Evolutionary conservation across 2,113 vertebrate species (phyloP).

Genomic region (Seriola quinqueradiata): DNA sequence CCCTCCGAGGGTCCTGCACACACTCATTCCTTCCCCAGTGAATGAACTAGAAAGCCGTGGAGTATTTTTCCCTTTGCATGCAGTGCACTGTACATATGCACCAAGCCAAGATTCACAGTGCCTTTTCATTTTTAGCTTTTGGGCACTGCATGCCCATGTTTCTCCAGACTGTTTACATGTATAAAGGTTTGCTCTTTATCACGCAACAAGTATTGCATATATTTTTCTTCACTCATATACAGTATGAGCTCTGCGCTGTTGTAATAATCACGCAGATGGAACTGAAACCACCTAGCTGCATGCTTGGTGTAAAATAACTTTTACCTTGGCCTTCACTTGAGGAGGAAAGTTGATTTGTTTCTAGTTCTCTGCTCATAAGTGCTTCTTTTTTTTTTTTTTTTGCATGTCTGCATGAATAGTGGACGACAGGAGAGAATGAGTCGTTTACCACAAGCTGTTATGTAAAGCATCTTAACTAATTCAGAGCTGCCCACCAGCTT

Average conservation of each 20-base stretch:
- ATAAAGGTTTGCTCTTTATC: slow-evolving; percentile 13
- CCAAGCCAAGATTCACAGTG: slow-evolving; percentile 66
- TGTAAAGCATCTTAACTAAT: slow-evolving; percentile 31
- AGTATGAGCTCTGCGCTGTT: slow-evolving; percentile 3
- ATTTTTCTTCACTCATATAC: background rate
- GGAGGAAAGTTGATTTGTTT: slow-evolving; percentile 23
- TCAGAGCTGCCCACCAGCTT: slow-evolving; percentile 50
- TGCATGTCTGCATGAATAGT: slow-evolving; percentile 75
- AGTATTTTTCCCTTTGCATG: slow-evolving; percentile 60
- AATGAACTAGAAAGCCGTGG: background rate
- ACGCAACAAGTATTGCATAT: background rate
- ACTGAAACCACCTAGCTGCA: slow-evolving; percentile 47
- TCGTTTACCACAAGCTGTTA: slow-evolving; percentile 46
- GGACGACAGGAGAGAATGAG: slow-evolving; percentile 27
- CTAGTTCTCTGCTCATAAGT: slow-evolving; percentile 24
- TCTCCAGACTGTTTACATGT: slow-evolving; percentile 8
- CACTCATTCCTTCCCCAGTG: slow-evolving; percentile 27
- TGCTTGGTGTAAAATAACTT: slow-evolving; percentile 45
- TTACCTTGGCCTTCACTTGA: slow-evolving; percentile 3
- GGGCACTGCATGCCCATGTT: slow-evolving; percentile 22
- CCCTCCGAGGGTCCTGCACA: background rate
- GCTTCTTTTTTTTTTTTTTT: slow-evolving; percentile 20
- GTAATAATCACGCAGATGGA: background rate
- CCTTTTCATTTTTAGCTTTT: slow-evolving; percentile 69
- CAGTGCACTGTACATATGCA: slow-evolving; percentile 57